Evolutionary conservation across 1,140 invertebrate genomes (phyloP).

Genomic region (Theocolax elegans): DNA sequence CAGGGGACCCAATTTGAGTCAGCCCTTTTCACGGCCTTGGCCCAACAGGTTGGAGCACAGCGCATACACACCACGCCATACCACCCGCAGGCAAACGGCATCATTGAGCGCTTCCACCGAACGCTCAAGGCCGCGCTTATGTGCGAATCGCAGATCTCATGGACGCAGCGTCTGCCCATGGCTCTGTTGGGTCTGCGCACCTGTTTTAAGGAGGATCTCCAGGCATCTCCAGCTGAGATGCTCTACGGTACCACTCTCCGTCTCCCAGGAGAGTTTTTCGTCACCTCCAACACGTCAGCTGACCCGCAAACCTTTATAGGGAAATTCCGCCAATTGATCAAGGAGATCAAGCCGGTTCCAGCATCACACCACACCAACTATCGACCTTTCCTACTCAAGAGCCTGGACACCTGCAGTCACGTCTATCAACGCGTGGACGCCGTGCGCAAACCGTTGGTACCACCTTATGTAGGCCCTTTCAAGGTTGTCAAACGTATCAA

Average conservation of each 20-base stretch:
- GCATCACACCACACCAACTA: constrained; percentile 3
- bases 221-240: constrained; percentile 3
- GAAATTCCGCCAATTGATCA: not conserved
- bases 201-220: not conserved
- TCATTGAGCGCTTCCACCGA: too few relatives aligned
- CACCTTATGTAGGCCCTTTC: too few relatives aligned
- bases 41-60: not conserved
- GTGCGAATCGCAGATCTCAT: constrained; percentile 6
- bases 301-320: constrained; percentile 1
- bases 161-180: not conserved
- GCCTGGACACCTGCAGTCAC: not conserved
- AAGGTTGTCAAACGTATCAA: too few relatives aligned
- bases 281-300: not conserved
- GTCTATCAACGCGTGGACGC: not conserved
- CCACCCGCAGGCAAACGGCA: too few relatives aligned
- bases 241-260: too few relatives aligned
- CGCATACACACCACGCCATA: not conserved
- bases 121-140: constrained; percentile 29
- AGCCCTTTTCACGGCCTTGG: not conserved
- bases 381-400: not conserved
- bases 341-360: not conserved
- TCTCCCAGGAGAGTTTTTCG: constrained; percentile 19
- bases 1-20: too few relatives aligned
- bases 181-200: not conserved
- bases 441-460: too few relatives aligned